A percentile compares a stretch with the other conserved stretches of the same genome.
Evolutionary conservation across 2,113 vertebrate genomes (phyloP).

Genomic region (Hyla sarda): DNA sequence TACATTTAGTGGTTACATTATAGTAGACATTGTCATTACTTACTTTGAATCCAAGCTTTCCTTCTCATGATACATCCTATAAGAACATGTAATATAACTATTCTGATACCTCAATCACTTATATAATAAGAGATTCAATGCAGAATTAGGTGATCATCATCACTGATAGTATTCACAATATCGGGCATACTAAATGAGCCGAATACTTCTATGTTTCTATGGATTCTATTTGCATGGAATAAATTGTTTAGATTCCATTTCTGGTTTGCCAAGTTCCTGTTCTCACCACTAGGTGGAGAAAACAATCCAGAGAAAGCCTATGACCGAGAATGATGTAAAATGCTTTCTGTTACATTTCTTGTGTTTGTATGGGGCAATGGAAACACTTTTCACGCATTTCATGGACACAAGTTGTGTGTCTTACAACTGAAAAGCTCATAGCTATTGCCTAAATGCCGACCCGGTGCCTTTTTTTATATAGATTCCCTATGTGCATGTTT

Average conservation of each 20-base stretch:
- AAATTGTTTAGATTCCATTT: background rate
- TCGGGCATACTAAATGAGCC: no score
- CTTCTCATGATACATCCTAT: background rate
- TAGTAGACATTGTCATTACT: background rate
- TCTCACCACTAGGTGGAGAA: constrained; percentile 18
- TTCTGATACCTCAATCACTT: background rate
- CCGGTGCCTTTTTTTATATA: background rate
- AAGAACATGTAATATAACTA: background rate
- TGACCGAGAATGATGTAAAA: background rate
- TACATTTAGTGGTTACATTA: background rate
- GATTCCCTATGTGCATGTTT: background rate
- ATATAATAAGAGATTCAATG: background rate
- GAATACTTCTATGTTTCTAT: no score
- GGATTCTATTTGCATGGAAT: background rate
- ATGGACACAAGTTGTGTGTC: background rate
- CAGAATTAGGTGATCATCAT: background rate
- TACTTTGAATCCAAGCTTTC: background rate
- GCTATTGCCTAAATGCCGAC: background rate
- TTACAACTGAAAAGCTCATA: background rate
- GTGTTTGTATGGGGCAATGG: background rate
- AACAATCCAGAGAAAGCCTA: background rate
- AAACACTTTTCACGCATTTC: background rate
- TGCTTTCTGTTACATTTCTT: background rate
- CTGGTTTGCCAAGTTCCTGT: background rate
- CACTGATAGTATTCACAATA: no score